A percentile compares a stretch with the other conserved stretches of the same genome.
Conservation (phyloP, 2,888 invertebrate genomes). For the Watsonalla binaria region DNA sequence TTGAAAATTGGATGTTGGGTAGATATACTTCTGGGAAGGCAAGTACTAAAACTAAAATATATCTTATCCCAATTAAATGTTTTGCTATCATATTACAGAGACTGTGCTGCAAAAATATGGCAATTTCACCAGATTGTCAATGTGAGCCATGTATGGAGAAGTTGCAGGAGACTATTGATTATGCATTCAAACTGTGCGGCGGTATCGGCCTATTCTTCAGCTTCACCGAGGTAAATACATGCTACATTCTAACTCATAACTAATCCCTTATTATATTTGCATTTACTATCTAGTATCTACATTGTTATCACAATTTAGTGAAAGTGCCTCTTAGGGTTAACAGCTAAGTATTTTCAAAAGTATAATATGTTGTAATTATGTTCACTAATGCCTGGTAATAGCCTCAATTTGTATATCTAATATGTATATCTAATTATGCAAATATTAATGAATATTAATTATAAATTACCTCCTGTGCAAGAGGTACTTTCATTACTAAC, state of each 20-base stretch:
- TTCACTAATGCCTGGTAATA: background rate
- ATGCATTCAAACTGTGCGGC: conserved; percentile 93
- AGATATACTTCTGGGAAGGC: no score
- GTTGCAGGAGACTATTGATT: conserved; percentile 87
- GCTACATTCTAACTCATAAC: background rate
- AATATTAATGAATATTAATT: background rate
- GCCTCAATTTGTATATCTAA: background rate
- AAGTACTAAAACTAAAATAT: no score
- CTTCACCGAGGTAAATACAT: conserved; percentile 91
- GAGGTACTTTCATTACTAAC: conserved; percentile 8
- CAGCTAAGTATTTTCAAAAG: background rate
- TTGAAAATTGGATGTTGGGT: no score
- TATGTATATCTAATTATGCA: background rate
- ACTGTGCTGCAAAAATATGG: conserved; percentile 71
- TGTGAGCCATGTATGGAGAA: conserved; percentile 87
- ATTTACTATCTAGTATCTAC: conserved; percentile 5
- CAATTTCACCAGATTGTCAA: conserved; percentile 64
- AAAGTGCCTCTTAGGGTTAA: background rate
- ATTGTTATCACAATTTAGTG: conserved; percentile 1
- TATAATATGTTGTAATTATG: background rate
- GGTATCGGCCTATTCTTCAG: conserved; percentile 97
- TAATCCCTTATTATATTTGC: background rate
- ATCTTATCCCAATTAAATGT: no score
- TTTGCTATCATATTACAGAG: conserved; percentile 49
- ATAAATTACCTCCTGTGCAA: conserved; percentile 11